These are phyloP conservation scores for Diplogasteroides magnus DNA, from an alignment of 1,140 invertebrate genomes.

Conservation along the genomic window DNA sequence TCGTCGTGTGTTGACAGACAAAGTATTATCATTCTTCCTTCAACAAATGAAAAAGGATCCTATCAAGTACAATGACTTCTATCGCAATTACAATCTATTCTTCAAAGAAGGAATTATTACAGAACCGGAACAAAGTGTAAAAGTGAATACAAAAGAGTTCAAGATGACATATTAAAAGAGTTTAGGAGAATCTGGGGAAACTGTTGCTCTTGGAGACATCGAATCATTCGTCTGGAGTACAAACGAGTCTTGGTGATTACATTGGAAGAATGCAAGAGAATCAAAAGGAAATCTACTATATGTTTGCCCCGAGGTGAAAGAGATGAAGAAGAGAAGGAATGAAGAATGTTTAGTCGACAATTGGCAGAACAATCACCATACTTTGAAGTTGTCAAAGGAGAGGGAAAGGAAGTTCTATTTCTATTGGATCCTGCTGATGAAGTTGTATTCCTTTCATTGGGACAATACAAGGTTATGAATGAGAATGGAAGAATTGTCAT, in stretches of 20 bases:
- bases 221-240: conserved; percentile 66
- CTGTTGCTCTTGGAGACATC: conserved; percentile 88
- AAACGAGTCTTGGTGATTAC: conserved; percentile 79
- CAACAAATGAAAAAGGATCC: conserved; percentile 78
- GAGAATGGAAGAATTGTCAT: neutral
- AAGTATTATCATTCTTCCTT: conserved; percentile 77
- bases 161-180: neutral
- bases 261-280: conserved; percentile 68
- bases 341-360: conserved; percentile 65
- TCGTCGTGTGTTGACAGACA: conserved; percentile 74
- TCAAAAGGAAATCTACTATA: conserved; percentile 82
- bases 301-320: conserved; percentile 78
- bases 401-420: conserved; percentile 84
- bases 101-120: conserved; percentile 90
- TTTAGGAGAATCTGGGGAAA: conserved; percentile 81
- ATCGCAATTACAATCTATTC: conserved; percentile 83
- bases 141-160: conserved; percentile 64
- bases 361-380: conserved; percentile 88
- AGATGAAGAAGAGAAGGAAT: neutral
- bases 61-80: conserved; percentile 77
- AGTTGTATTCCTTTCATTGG: conserved; percentile 81
- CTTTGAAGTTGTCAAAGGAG: conserved; percentile 76
- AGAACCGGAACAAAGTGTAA: conserved; percentile 71
- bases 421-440: conserved; percentile 94
- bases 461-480: conserved; percentile 68